phyloP scores from a whole-genome alignment of 2,888 invertebrate genomes.

The Blastobasis lacticolella region DNA sequence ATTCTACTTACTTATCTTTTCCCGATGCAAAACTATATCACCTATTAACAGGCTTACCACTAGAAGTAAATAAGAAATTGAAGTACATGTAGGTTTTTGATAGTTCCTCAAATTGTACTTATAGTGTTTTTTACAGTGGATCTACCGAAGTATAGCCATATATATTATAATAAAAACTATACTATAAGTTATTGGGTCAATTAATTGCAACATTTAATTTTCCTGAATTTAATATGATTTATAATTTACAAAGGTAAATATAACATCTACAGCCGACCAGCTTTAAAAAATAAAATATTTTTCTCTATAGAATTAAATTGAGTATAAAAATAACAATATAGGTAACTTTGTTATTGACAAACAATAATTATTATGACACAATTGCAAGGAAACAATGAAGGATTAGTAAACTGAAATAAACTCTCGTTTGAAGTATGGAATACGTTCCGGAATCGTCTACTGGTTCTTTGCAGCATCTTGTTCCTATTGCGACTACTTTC shows the following conservation, averaged over 20 bases:
- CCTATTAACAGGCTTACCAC: too few relatives aligned
- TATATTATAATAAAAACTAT: too few relatives aligned
- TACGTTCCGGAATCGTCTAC: slow-evolving; percentile 52
- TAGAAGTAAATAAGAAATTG: too few relatives aligned
- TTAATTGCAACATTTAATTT: too few relatives aligned
- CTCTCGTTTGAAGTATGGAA: slow-evolving; percentile 27
- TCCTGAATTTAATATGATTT: too few relatives aligned
- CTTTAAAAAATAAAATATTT: slow-evolving; percentile 33
- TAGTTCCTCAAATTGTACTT: not conserved
- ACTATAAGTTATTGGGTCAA: too few relatives aligned
- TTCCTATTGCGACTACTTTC: slow-evolving; percentile 80
- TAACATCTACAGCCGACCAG: slow-evolving; percentile 3
- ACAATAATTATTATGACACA: slow-evolving; percentile 29
- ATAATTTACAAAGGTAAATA: slow-evolving; percentile 19
- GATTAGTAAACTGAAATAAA: slow-evolving; percentile 35
- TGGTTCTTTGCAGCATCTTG: slow-evolving; percentile 81
- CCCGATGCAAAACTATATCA: too few relatives aligned
- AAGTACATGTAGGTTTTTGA: not conserved
- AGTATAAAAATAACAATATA: slow-evolving; percentile 59
- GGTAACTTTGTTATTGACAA: slow-evolving; percentile 17
- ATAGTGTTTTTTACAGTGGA: not conserved
- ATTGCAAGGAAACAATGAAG: slow-evolving; percentile 39
- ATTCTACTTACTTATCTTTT: too few relatives aligned
- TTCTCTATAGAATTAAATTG: slow-evolving; percentile 36
- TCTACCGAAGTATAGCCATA: too few relatives aligned